Percentiles rank a stretch among this genome's conserved stretches.
These are phyloP conservation scores for Hyperopisus bebe DNA, from an alignment of 2,113 vertebrate species.

Conservation along the genomic window DNA sequence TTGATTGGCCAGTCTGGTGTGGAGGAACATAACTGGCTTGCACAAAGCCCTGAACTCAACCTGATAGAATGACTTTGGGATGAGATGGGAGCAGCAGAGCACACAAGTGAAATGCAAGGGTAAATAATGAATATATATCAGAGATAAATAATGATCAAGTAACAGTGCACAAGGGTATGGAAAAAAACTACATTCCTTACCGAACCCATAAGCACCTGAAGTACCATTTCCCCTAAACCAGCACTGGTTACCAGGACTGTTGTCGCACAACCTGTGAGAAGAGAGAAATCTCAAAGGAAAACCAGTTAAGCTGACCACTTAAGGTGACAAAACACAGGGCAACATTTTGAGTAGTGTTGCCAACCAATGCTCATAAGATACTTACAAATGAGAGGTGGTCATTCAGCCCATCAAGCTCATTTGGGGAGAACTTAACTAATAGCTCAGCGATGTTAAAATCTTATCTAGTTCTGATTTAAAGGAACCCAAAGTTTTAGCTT, in stretches of 20 bases:
- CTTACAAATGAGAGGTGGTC: too few species aligned
- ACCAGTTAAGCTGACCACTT: neutral
- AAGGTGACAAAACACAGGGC: neutral
- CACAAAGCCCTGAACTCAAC: too few species aligned
- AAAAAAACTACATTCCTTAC: constrained; percentile 53
- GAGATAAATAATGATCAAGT: neutral
- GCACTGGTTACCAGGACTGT: constrained; percentile 86
- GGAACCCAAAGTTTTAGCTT: too few species aligned
- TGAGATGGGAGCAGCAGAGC: neutral
- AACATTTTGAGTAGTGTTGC: neutral
- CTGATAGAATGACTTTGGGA: too few species aligned
- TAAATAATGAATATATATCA: neutral
- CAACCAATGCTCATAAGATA: neutral
- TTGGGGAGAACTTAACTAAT: too few species aligned
- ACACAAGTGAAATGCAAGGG: neutral
- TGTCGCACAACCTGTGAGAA: constrained; percentile 77
- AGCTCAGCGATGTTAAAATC: too few species aligned
- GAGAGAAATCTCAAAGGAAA: neutral
- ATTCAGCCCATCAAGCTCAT: too few species aligned
- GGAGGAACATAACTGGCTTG: too few species aligned
- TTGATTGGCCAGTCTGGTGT: too few species aligned
- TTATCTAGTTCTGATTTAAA: too few species aligned
- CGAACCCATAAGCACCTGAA: constrained; percentile 83
- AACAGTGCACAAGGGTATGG: neutral
- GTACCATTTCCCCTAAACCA: constrained; percentile 82